Evolutionary conservation across 2,888 invertebrate genomes (phyloP), one percentile per base, ranked within the genome.

Genomic region (Himalopsyche anomala): DNA sequence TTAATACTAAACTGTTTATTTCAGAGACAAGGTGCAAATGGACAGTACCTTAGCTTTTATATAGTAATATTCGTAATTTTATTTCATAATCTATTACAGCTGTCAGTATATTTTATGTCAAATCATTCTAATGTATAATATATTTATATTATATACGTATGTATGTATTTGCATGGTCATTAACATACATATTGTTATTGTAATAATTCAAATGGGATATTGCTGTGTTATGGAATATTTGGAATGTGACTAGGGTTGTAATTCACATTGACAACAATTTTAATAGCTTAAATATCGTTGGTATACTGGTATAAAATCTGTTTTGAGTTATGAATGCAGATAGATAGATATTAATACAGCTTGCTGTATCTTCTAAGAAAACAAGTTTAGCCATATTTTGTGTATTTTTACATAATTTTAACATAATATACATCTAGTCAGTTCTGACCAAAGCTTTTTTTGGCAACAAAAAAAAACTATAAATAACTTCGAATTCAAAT

Each of bases 11-110:
- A 36, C 11, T 36, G 74, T 74, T 83, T 83, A 56, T 85, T 87
- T 85, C 85, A 80, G 84, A 54, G 45, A 84, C 83, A 85, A 80
- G 87, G 86, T 84, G 84, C 85, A 86, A 80, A 86, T 81, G 81
- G 87, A 85, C 86, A 82, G 85, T 88, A 80, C 80, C 84, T 86
- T 85, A 84, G 82, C 62, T 74, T 51, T 19, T 81, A 81, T 51
- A 84, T 55, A 80, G 80, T 80, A 0, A 45, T 74, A 51, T 69
- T 69, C 74, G 38, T 74, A 36, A 74, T 74, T 38, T 74, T 74
- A 36, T 36, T 74, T 36, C 15, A 74, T 74, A 51, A 51, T 51
- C 15, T 74, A 62, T 62, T 8, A 74, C 74, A 5, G 36, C 38
- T 36, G 74, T 74, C 74, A 74, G 74, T 74, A 36, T 62, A 28